Evolutionary conservation across 1,140 invertebrate genomes (phyloP), one percentile per base, ranked within the genome.

Genomic region (Pseudomyrmex sp.): DNA sequence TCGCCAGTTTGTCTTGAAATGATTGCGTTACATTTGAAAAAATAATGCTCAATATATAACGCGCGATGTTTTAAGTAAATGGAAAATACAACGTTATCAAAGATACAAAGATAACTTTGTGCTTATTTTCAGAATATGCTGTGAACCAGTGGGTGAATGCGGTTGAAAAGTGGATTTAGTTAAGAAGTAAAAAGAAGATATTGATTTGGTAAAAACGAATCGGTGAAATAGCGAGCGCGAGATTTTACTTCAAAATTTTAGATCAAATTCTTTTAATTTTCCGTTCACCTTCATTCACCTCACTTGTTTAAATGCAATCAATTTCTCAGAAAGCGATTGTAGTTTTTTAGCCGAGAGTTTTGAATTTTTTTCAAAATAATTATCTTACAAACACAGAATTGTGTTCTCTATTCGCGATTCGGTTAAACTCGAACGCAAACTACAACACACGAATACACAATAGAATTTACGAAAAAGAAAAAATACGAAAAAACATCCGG

Each of bases 361-460:
- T 3, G 3, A 12, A 44, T 70, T 59, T 35, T 70, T 79, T 59
- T 59, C 20, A 5, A n/a, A n/a, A n/a, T n/a, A 46, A 46, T 13
- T 46, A 65, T n/a, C 15, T 65, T 26, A 26, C 2, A 26, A 26
- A 26, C 26, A 26, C 3, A 26, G 26, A 26, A 26, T 26, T 26
- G 2, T 26, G 2, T 9, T 8, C 12, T 50, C 48, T 13, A 50
- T 26, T 50, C 44, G 44, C 54, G 20, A 23, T 12, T 70, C 76
- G 18, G 23, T 70, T n/a, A 23, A 80, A 72, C 20, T n/a, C 52
- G 9, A 7, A 69, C 23, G 20, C 58, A 80, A 70, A 59, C n/a
- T 80, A 35, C 13, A 35, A 48, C 52, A 48, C 52, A 59, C 2
- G n/a, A 8, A 59, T 59, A 59, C 2, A 54, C 23, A 1, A 48